Percentiles rank a stretch among this genome's conserved stretches.
Conservation (phyloP, 2,888 invertebrate species). For the Eristalinus sepulchralis region DNA sequence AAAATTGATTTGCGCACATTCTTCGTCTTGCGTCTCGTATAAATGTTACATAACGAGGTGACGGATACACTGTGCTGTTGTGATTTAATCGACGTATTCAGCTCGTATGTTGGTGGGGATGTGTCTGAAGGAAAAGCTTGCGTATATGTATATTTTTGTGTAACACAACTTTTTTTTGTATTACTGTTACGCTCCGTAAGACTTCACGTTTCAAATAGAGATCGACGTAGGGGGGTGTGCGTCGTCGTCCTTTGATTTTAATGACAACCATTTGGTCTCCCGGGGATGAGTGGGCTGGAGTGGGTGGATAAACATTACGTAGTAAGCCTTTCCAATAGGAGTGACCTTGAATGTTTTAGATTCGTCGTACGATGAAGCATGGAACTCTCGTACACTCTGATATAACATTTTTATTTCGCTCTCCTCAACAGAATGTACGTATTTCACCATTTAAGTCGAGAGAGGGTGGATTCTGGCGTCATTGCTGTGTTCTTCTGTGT, state of each 20-base stretch:
- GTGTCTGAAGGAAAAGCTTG: not conserved
- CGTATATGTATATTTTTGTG: not conserved
- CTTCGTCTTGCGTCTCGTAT: slow-evolving; percentile 6
- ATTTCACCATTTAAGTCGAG: slow-evolving; percentile 27
- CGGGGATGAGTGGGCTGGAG: slow-evolving; percentile 13
- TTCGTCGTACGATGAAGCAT: slow-evolving; percentile 13
- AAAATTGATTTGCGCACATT: slow-evolving; percentile 26
- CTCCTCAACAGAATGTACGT: slow-evolving; percentile 3
- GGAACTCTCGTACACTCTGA: not conserved
- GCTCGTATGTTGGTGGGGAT: not conserved
- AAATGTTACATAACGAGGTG: slow-evolving; percentile 34
- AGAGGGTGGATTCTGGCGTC: slow-evolving; percentile 47
- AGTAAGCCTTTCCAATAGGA: slow-evolving; percentile 25
- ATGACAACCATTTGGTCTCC: slow-evolving; percentile 30
- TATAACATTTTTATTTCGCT: not conserved
- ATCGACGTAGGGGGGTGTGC: slow-evolving; percentile 17
- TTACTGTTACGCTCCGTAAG: not conserved
- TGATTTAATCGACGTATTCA: not conserved
- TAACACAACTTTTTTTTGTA: not conserved
- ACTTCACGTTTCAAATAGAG: slow-evolving; percentile 2
- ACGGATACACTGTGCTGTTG: not conserved
- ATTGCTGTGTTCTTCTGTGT: slow-evolving; percentile 8
- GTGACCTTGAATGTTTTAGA: slow-evolving; percentile 55
- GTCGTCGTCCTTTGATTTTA: slow-evolving; percentile 32
- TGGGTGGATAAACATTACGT: slow-evolving; percentile 1